Conservation (phyloP, 2,888 invertebrate species). For the Sminthurinus aureus region DNA sequence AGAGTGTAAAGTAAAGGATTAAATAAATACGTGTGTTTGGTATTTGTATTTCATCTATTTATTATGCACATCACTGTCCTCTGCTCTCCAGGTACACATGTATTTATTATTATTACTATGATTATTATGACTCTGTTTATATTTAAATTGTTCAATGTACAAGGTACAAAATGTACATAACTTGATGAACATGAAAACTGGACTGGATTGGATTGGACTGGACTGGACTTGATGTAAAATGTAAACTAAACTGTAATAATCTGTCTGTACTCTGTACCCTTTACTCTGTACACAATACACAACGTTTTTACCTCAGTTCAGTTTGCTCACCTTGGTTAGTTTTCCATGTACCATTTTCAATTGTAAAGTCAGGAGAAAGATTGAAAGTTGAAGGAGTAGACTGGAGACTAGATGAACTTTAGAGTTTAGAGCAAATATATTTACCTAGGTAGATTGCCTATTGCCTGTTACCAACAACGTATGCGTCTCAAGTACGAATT, state of each 20-base stretch:
- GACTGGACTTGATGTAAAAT: no score
- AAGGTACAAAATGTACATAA: neutral
- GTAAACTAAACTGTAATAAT: neutral
- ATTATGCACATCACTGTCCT: neutral
- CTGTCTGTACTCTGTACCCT: neutral
- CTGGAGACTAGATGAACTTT: neutral
- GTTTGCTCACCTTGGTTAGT: neutral
- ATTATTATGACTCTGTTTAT: neutral
- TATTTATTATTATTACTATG: neutral
- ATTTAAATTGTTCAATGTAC: neutral
- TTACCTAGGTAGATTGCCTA: conserved; percentile 10
- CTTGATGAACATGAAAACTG: no score
- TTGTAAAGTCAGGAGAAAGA: neutral
- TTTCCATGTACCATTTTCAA: no score
- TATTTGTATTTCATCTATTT: neutral
- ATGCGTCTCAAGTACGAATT: no score
- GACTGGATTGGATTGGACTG: no score
- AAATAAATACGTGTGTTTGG: neutral
- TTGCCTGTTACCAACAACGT: neutral
- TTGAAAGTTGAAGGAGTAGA: neutral
- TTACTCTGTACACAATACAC: neutral
- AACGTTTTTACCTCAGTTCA: neutral
- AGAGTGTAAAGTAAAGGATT: neutral
- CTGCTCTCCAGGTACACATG: no score
- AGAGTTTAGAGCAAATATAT: no score